Base-by-base conservation (phyloP, 2,888 invertebrate species). In the Drosophila nigricruria region DNA sequence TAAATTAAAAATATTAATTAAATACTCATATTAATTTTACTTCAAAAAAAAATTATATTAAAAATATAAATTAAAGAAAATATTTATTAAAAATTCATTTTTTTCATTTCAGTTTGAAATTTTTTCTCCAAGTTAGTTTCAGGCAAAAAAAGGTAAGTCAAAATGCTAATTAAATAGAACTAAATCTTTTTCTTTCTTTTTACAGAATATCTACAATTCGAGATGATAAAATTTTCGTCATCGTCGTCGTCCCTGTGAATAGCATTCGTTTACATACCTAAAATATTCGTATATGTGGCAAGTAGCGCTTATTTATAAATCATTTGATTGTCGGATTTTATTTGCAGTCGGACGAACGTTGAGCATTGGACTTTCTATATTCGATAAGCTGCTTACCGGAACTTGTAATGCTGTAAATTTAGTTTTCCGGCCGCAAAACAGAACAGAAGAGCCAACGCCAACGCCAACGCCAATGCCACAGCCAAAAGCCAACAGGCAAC, bases 401-500 rank as follows among this genome's bases (percentile, higher is more conserved):
- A 86, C 82, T 89, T 86, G 89, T 86, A 86, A 89, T 87, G 86
- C 85, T 89, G 86, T 82, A 86, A 86, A 86, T 86, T 86, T 87
- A 80, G 86, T 89, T 87, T 89, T 89, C 89, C 86, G 89, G 89
- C 88, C 86, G 82, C 86, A 86, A 82, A 75, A 82, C 80, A 85
- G 67, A 68, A 70, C 64, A 67, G 62, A 67, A 73, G 60, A 50
- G 34, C 50, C 56, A 52, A 20, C 58, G 61, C 36, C 62, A 74
- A 23, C 16, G 52, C 34, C 18, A 49, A 20, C 64, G 62, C 40
- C 18, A 49, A 20, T 60, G 62, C 40, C 63, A 75, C 20, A 56
- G 30, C 30, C 56, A 49, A 36, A 34, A 38, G 30, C 18, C 49
- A 47, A 47, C 18, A 56, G 40, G 34, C 36, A 52, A 36, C 42